Base-by-base conservation (phyloP, 1,140 invertebrate genomes). In the Drosophila nikananu region DNA sequence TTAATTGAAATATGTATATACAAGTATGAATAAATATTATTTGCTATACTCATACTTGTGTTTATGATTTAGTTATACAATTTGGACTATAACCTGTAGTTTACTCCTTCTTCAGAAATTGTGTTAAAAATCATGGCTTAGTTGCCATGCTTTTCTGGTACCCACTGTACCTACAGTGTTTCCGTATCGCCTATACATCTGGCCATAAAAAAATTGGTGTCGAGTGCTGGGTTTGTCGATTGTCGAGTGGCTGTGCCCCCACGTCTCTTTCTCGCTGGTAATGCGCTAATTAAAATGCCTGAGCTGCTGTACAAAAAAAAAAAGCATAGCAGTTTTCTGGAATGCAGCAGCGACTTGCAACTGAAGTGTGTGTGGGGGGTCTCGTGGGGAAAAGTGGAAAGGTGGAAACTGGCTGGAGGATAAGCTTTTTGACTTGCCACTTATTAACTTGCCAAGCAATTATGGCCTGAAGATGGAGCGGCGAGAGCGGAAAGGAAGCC, bases 391-490 rank as follows among this genome's bases (percentile, higher is more conserved):
- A 17, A 13, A n/a, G 57, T 44, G 39, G 37, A 42, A 44, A 67
- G 62, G 64, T 67, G 64, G 57, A 19, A 60, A n/a, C 27, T 46
- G 48, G 55, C 72, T 61, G 55, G 52, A 74, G 75, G 67, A 70
- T 73, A 75, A 82, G 83, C 76, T 79, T 79, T 79, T 78, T 86
- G 79, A 86, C 67, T 67, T 64, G 70, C 62, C 83, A 86, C 83
- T 86, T 86, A 86, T 86, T 86, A 86, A 82, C 80, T 86, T 83
- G 83, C 70, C 80, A 79, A 73, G 84, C 84, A 86, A 86, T 86
- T 87, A 86, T 86, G 77, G 71, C 65, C 52, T 59, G 42, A 71
- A 75, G 66, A 78, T 49, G 63, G 71, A 68, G 63, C 60, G 35
- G 32, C 21, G 23, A 37, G 57, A 62, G 64, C 64, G 52, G 35